Evolutionary conservation across 2,797 vertebrate species (phyloP).

Genomic region (Hybognathus amarus): DNA sequence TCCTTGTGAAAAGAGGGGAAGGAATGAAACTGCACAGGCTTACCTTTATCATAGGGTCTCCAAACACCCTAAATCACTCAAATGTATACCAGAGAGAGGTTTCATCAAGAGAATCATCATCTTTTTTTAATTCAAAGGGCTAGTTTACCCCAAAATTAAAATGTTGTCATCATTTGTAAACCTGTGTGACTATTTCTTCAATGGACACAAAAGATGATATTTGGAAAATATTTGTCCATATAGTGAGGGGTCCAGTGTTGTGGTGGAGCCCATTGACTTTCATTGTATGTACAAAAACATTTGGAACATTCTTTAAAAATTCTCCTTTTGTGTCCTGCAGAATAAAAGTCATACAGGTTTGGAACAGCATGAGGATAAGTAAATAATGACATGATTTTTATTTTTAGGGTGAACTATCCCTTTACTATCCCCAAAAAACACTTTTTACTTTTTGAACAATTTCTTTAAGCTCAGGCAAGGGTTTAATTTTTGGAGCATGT

Average conservation of each 20-base stretch:
- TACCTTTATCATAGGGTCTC: neutral
- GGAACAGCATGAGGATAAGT: neutral
- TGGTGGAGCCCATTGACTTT: neutral
- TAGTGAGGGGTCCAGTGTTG: neutral
- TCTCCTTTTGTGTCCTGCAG: neutral
- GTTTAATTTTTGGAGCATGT: neutral
- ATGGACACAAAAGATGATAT: neutral
- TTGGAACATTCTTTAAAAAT: neutral
- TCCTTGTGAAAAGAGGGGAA: neutral
- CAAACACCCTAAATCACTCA: neutral
- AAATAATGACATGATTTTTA: neutral
- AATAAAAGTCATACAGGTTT: neutral
- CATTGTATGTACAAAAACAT: neutral
- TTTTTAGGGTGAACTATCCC: neutral
- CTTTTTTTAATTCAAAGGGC: neutral
- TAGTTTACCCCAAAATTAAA: neutral
- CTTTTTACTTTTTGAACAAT: neutral
- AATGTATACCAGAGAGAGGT: neutral
- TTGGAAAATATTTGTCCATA: neutral
- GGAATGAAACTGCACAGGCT: neutral
- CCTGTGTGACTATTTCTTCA: neutral
- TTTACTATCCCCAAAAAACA: neutral
- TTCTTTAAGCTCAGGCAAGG: neutral
- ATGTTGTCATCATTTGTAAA: neutral
- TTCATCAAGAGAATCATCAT: neutral